Evolutionary conservation across 1,140 invertebrate species (phyloP).

Genomic region (Ceratosolen fusciceps): DNA sequence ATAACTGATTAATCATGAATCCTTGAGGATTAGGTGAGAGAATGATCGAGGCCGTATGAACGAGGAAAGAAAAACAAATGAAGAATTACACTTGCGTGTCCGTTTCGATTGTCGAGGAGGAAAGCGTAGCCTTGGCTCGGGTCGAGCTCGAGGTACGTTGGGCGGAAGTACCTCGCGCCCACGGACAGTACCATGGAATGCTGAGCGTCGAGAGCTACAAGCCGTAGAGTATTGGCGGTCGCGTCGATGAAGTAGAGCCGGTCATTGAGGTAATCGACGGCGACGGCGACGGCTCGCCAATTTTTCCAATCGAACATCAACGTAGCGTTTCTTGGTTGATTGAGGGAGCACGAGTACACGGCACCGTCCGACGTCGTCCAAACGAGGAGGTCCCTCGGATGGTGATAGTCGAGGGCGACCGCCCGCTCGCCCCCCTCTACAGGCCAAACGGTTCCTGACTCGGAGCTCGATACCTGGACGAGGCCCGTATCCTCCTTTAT

Average conservation of each 20-base stretch:
- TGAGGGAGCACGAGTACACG: background rate
- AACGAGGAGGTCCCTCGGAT: background rate
- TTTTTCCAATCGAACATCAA: background rate
- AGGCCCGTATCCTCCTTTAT: slow-evolving; percentile 10
- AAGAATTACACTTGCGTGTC: slow-evolving; percentile 33
- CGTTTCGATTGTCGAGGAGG: background rate
- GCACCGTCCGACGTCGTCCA: background rate
- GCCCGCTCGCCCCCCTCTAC: background rate
- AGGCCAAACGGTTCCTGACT: background rate
- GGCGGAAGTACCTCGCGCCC: background rate
- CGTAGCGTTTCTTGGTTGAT: background rate
- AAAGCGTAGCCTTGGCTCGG: background rate
- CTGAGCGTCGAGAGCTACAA: background rate
- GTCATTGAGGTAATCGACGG: slow-evolving; percentile 11
- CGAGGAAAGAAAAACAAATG: too few species aligned
- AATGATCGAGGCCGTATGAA: too few species aligned
- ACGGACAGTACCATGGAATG: background rate
- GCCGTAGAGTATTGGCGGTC: background rate
- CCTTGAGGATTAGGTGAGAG: too few species aligned
- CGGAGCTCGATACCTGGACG: background rate
- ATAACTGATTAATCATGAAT: too few species aligned
- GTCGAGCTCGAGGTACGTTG: slow-evolving; percentile 9
- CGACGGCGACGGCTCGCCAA: background rate
- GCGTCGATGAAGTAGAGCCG: slow-evolving; percentile 32
- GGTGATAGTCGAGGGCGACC: slow-evolving; percentile 18